A percentile compares a stretch with the other conserved stretches of the same genome.
These are phyloP conservation scores for Brachionus calyciflorus DNA, from an alignment of 1,140 invertebrate genomes.

Conservation along the genomic window DNA sequence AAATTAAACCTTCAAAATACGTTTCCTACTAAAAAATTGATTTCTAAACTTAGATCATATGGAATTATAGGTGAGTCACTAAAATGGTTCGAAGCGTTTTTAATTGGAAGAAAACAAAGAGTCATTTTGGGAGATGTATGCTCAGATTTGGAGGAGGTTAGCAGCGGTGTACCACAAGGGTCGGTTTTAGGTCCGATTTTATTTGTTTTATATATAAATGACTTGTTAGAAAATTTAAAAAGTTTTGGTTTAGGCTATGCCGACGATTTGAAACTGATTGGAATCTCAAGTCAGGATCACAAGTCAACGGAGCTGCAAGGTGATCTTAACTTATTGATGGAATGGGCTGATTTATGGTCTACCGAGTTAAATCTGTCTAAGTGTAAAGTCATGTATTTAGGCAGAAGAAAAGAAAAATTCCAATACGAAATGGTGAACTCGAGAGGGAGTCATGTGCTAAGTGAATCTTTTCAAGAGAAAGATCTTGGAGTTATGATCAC, in stretches of 20 bases:
- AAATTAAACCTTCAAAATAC: too few species aligned
- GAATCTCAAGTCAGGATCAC: not conserved
- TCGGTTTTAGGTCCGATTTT: not conserved
- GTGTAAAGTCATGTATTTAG: not conserved
- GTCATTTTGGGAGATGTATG: not conserved
- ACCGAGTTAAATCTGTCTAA: not conserved
- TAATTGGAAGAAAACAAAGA: not conserved
- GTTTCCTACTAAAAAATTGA: not conserved
- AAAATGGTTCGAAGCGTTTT: not conserved
- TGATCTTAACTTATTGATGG: too few species aligned
- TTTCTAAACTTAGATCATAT: not conserved
- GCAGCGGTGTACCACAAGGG: not conserved
- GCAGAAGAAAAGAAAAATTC: not conserved
- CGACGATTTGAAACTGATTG: not conserved
- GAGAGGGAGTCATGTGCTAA: too few species aligned
- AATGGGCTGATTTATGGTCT: too few species aligned
- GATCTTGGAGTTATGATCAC: too few species aligned
- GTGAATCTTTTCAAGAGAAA: too few species aligned
- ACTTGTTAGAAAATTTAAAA: not conserved
- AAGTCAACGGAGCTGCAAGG: not conserved
- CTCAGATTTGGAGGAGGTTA: not conserved
- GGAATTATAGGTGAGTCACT: not conserved
- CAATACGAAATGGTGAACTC: not conserved
- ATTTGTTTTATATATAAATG: not conserved
- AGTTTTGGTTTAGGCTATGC: not conserved